Base-by-base conservation (phyloP, 2,113 vertebrate species). In the Paracanthobrama guichenoti region DNA sequence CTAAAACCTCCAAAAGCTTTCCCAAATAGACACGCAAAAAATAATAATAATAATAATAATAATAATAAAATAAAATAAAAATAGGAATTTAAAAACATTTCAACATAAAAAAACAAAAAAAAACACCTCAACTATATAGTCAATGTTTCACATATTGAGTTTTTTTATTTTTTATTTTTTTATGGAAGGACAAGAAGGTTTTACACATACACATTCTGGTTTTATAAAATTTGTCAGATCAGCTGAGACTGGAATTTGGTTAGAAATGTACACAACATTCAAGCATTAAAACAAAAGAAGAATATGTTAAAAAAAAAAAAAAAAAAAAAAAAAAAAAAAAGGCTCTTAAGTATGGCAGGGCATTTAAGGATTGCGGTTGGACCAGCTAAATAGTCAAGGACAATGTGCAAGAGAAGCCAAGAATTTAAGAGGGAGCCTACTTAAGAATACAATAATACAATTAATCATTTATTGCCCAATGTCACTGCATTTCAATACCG, bases 331-430 rank as follows among this genome's bases (percentile, higher is more conserved):
- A 31, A 31, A 14, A 6, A 59, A 20, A 69, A 39, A 10, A 72
- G n/a, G 2, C 69, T 24, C 42, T 46, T 46, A 16, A 72, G 42
- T 2, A 24, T 73, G n/a, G 12, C 42, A 73, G 69, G 12, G 6
- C 22, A 4, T 26, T 26, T 62, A 62, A 12, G 4, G 59, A 62
- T 62, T 72, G 22, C 46, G 12, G 2, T n/a, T 44, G 42, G 22
- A 72, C 55, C 73, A 76, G 35, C 46, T 31, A 26, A 76, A 76
- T 12, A 76, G 73, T 55, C 73, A 76, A 76, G 73, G 48, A 76
- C 73, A 55, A 31, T 9, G 24, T 31, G 14, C 26, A 55, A 55
- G 4, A 55, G 18, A 24, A 31, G 26, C 28, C 48, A 76, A 18
- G 44, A 74, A 22, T 53, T 28, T 28, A 76, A 55, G 48, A 50